phyloP scores from a whole-genome alignment of 2,797 vertebrate genomes.

The Pipistrellus pipistrellus region DNA sequence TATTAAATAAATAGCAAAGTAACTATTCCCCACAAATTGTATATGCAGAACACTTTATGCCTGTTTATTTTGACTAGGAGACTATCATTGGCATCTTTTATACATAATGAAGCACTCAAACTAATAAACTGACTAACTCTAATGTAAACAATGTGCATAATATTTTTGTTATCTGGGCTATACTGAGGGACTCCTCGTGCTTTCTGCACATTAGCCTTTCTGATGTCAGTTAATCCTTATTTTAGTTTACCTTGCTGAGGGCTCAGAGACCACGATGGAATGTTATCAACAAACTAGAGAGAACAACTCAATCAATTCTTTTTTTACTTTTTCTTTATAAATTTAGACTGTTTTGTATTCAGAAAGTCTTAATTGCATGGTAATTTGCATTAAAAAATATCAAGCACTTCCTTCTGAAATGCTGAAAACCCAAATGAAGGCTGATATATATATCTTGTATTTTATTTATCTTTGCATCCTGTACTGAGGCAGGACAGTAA shows the following conservation, averaged over 20 bases:
- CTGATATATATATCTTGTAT: not conserved
- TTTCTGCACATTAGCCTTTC: slow-evolving; percentile 88
- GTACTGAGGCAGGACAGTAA: not conserved
- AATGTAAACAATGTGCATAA: slow-evolving; percentile 90
- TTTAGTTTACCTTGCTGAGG: slow-evolving; percentile 89
- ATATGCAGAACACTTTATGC: slow-evolving; percentile 87
- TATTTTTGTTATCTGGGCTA: slow-evolving; percentile 95
- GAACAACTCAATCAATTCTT: slow-evolving; percentile 33
- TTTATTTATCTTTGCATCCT: not conserved
- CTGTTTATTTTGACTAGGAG: slow-evolving; percentile 92
- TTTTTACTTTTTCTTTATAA: not conserved
- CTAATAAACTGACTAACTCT: slow-evolving; percentile 93
- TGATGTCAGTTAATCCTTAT: slow-evolving; percentile 89
- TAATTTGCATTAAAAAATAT: slow-evolving; percentile 39
- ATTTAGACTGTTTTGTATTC: slow-evolving; percentile 21
- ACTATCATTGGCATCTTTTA: slow-evolving; percentile 92
- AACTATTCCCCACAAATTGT: slow-evolving; percentile 88
- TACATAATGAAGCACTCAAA: slow-evolving; percentile 92
- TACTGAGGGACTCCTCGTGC: slow-evolving; percentile 90
- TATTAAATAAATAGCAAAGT: slow-evolving; percentile 93
- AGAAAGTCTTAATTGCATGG: not conserved
- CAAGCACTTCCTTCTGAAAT: not conserved
- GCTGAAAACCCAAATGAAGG: not conserved
- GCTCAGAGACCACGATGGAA: slow-evolving; percentile 79
- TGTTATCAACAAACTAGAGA: slow-evolving; percentile 70